Percentiles rank a stretch among this genome's conserved stretches.
Evolutionary conservation across 1,140 invertebrate genomes (phyloP).

Genomic region (Phocides pigmalion): DNA sequence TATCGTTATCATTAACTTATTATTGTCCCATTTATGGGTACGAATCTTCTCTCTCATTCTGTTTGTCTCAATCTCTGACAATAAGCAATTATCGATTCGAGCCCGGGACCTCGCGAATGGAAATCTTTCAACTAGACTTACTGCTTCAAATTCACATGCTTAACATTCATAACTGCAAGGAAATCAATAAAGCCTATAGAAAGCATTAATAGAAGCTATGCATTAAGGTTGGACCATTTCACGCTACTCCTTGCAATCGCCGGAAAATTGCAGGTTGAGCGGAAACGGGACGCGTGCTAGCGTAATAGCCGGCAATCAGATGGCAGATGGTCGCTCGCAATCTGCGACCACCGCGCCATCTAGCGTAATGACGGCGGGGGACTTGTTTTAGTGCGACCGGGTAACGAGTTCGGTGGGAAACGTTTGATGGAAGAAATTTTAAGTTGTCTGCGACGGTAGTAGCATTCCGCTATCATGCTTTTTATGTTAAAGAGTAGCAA

Average conservation of each 20-base stretch:
- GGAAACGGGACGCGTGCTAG: conserved; percentile 67
- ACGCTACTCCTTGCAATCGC: conserved; percentile 56
- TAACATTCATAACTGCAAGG: conserved; percentile 2
- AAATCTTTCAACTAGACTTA: too few species aligned
- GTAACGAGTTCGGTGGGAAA: background rate
- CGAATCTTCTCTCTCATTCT: too few species aligned
- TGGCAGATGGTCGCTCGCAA: conserved; percentile 61
- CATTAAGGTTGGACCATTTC: conserved; percentile 49
- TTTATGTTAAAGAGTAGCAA: too few species aligned
- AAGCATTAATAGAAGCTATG: conserved; percentile 28
- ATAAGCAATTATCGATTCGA: too few species aligned
- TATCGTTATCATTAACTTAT: too few species aligned
- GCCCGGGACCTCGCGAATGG: too few species aligned
- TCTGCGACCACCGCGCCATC: conserved; percentile 58
- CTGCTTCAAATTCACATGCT: background rate
- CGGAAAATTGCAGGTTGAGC: conserved; percentile 51
- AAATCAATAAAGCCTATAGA: conserved; percentile 23
- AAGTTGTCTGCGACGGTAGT: too few species aligned
- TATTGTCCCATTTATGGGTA: too few species aligned
- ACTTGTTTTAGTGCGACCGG: conserved; percentile 1
- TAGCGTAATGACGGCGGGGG: conserved; percentile 57
- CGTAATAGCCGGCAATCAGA: conserved; percentile 59
- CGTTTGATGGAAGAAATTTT: background rate
- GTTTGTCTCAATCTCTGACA: too few species aligned
- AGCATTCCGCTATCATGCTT: too few species aligned